Evolutionary conservation across 2,888 invertebrate genomes (phyloP), one percentile per base, ranked within the genome.

Genomic region (Lampropteryx suffumata): DNA sequence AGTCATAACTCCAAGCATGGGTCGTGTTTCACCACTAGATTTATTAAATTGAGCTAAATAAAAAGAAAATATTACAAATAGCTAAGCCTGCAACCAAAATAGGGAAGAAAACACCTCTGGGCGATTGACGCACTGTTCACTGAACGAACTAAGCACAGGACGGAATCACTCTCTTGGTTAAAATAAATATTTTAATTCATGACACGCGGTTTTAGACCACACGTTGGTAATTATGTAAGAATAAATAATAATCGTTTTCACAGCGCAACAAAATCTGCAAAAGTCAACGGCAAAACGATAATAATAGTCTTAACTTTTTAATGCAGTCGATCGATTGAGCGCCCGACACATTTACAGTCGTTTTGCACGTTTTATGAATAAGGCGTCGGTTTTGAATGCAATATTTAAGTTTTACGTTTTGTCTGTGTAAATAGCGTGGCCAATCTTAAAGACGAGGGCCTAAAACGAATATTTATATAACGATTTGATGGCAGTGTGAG

Each of bases 1-100:
- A 84, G 89, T 89, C 89, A 90, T 90, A 84, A 86, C 89, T 89
- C 89, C 89, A 83, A 90, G 89, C 89, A 90, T 90, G 87, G 89
- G 85, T 89, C 85, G 87, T 84, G 87, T 73, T 87, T 87, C 84
- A 70, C 77, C 87, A 82, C 88, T 79, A 73, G 63, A 72, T 76
- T 24, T 83, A 79, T 76, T 69, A 80, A 82, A 81, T 65, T 55
- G 78, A 78, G 71, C 69, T 65, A 75, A 71, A 79, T 72, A 53
- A 65, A 65, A 77, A 77, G 63, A 48, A 74, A 69, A 71, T 62
- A 73, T 73, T 69, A 75, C 55, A 69, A 79, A 73, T 67, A 59
- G 79, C 76, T 67, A 74, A 83, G 84, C 83, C 80, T 73, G 85
- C 82, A 88, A 89, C 76, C 66, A 78, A 88, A 81, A 70, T 64